Percentiles rank a stretch among this genome's conserved stretches.
These are phyloP conservation scores for Tretioscincus oriximinensis DNA, from an alignment of 2,113 vertebrate species.

Conservation along the genomic window DNA sequence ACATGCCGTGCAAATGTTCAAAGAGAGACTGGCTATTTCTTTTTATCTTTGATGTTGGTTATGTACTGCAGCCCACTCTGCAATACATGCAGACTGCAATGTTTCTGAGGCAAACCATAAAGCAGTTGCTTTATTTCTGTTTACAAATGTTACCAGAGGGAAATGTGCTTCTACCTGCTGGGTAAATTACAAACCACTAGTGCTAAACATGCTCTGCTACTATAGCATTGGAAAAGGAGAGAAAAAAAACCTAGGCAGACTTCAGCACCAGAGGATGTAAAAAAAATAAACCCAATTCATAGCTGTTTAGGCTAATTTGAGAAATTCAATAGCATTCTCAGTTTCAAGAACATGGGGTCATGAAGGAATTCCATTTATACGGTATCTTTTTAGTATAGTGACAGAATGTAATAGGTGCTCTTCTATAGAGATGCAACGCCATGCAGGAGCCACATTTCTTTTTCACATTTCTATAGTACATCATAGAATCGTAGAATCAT, in stretches of 20 bases:
- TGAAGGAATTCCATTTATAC: neutral
- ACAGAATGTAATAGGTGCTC: too few relatives aligned
- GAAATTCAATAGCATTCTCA: neutral
- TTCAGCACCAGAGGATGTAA: constrained; percentile 24
- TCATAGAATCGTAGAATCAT: too few relatives aligned
- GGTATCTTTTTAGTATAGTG: neutral
- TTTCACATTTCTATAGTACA: too few relatives aligned
- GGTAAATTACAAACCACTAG: constrained; percentile 65
- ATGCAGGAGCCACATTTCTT: neutral
- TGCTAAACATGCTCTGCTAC: constrained; percentile 51
- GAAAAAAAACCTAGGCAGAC: neutral
- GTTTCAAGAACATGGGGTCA: neutral
- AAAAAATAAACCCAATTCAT: neutral
- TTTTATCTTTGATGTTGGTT: constrained; percentile 65
- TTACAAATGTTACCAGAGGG: constrained; percentile 65
- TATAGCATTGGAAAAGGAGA: constrained; percentile 13
- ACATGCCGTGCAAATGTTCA: neutral
- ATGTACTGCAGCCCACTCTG: constrained; percentile 46
- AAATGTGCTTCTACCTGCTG: constrained; percentile 62
- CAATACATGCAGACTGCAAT: constrained; percentile 43
- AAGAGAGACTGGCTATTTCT: constrained; percentile 50
- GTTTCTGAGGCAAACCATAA: constrained; percentile 63
- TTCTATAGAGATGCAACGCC: neutral
- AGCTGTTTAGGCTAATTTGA: constrained; percentile 27
- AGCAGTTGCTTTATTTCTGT: constrained; percentile 63